These are phyloP conservation scores for Philaethria dido DNA, from an alignment of 2,888 invertebrate species.

Conservation along the genomic window DNA sequence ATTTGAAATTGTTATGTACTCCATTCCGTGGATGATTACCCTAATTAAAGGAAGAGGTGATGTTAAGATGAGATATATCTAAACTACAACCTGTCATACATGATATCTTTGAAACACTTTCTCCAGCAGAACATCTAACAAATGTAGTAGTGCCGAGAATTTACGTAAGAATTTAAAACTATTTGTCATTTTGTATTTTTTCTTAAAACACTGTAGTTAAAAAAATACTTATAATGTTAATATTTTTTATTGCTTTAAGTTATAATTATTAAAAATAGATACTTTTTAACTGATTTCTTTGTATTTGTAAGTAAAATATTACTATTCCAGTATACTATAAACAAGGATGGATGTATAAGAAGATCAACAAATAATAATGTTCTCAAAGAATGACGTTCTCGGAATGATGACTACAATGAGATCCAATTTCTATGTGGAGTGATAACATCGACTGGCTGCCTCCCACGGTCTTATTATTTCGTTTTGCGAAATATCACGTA, in stretches of 20 bases:
- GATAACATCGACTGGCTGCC: conserved; percentile 36
- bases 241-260: no score
- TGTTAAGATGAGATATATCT: conserved; percentile 16
- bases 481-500: conserved; percentile 34
- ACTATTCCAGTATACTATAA: neutral
- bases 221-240: neutral
- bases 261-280: no score
- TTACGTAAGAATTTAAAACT: conserved; percentile 26
- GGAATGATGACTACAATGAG: conserved; percentile 23
- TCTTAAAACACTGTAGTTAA: neutral
- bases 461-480: conserved; percentile 40
- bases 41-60: neutral
- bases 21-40: neutral
- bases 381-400: conserved; percentile 29
- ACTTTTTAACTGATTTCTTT: no score
- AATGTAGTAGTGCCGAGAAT: conserved; percentile 1
- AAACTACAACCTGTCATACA: conserved; percentile 29
- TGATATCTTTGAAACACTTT: conserved; percentile 37
- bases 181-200: conserved; percentile 7
- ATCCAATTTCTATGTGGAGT: conserved; percentile 36
- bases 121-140: conserved; percentile 22
- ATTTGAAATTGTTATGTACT: neutral
- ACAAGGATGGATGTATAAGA: neutral
- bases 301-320: neutral
- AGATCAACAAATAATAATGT: conserved; percentile 13